Base-by-base conservation (phyloP, 2,888 invertebrate species). In the Andrena marginata region DNA sequence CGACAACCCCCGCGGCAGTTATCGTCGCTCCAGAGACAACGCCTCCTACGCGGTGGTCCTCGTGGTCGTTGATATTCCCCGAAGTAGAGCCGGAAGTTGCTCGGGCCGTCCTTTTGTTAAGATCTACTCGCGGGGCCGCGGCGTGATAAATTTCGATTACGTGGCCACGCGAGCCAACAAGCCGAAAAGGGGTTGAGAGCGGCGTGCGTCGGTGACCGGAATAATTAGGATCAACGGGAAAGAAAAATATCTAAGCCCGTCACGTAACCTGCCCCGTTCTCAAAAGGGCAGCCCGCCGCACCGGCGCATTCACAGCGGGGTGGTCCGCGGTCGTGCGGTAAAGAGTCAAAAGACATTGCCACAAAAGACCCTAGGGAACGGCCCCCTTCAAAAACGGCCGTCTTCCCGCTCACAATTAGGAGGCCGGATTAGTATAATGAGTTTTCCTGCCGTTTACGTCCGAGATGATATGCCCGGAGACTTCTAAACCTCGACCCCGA, bases 111-210 rank as follows among this genome's bases (percentile, higher is more conserved):
- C 77, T 79, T 88, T 87, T 87, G 85, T 88, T 83, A 77, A 85
- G 85, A 80, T 85, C 82, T 85, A 82, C 71, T 62, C 78, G 77
- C 48, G 79, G 73, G 71, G 74, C 69, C 76, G 75, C 62, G 68
- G 79, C 67, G 88, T 74, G 84, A 88, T 88, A 88, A 88, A 88
- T 88, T 87, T 87, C 88, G 88, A 88, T 88, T 88, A 88, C 88
- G 84, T 82, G 82, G 76, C 56, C 75, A 75, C 67, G 68, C 20
- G 56, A 42, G 16, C 35, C 48, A 16, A 5, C 33, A 54, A n/a
- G 29, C 42, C 26, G 31, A 62, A 26, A 63, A 75, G 65, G 73
- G 80, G 62, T 59, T 65, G 77, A 42, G 71, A 71, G 69, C 51
- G 26, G 49, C 54, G n/a, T 51, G 49, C 63, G 75, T 64, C 54